Percentiles rank a stretch among this genome's conserved stretches.
phyloP scores from a whole-genome alignment of 2,797 vertebrate species.

The Darevskia mixta region DNA sequence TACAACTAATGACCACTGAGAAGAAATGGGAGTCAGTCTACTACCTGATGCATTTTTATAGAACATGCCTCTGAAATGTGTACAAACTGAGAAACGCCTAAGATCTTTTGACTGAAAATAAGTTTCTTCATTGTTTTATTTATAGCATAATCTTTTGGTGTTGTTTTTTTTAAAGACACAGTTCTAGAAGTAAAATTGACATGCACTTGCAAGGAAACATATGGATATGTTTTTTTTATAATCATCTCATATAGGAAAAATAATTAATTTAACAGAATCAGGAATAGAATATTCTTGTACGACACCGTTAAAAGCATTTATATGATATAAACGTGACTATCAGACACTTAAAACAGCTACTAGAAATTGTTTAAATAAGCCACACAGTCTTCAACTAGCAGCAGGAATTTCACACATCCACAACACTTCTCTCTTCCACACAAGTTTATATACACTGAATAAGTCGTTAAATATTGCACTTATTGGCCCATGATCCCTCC shows the following conservation, averaged over 20 bases:
- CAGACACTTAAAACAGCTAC: conserved; percentile 67
- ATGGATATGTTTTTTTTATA: conserved; percentile 62
- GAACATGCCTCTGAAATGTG: conserved; percentile 38
- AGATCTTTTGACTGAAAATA: conserved; percentile 50
- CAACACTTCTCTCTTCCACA: conserved; percentile 77
- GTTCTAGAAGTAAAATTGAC: conserved; percentile 75
- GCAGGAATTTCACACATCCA: conserved; percentile 75
- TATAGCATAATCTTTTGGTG: conserved; percentile 50
- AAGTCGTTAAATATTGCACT: conserved; percentile 98
- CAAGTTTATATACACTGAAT: conserved; percentile 92
- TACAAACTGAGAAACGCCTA: conserved; percentile 36
- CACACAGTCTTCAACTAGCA: conserved; percentile 71
- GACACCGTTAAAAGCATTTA: conserved; percentile 69
- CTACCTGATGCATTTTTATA: conserved; percentile 32
- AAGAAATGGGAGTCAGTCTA: conserved; percentile 39
- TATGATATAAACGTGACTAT: conserved; percentile 72
- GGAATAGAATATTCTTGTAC: conserved; percentile 73
- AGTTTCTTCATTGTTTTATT: conserved; percentile 45
- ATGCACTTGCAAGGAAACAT: conserved; percentile 71
- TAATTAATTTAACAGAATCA: conserved; percentile 70
- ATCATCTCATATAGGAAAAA: conserved; percentile 67
- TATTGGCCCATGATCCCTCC: conserved; percentile 97
- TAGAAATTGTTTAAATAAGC: conserved; percentile 71
- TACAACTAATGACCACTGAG: conserved; percentile 31
- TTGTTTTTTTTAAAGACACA: conserved; percentile 51